These are phyloP conservation scores for Gopherus flavomarginatus DNA, from an alignment of 2,113 vertebrate genomes.

Conservation along the genomic window DNA sequence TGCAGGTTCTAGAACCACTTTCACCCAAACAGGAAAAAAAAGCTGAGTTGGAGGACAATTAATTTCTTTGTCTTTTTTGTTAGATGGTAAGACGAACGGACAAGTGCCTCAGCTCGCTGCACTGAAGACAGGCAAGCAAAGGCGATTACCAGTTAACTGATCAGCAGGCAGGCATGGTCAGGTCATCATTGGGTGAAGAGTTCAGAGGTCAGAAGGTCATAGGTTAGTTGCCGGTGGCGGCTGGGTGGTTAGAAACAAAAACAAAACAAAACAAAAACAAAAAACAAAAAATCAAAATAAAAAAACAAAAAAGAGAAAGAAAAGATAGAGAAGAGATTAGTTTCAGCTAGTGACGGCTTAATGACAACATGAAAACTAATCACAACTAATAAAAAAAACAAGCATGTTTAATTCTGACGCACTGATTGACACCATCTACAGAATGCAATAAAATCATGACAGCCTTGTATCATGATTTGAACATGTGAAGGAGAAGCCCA, in stretches of 20 bases:
- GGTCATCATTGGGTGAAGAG: conserved; percentile 99
- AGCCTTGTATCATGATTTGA: conserved; percentile 90
- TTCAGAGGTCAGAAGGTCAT: conserved; percentile 99
- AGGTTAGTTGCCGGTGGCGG: conserved; percentile 99
- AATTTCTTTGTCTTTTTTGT: conserved; percentile 88
- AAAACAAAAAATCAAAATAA: conserved; percentile 80
- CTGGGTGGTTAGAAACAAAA: conserved; percentile 97
- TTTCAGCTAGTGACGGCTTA: conserved; percentile 99
- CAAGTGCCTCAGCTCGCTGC: conserved; percentile 90
- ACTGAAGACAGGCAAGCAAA: conserved; percentile 91
- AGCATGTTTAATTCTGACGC: conserved; percentile 88
- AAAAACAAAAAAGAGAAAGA: conserved; percentile 84
- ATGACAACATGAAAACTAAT: conserved; percentile 99
- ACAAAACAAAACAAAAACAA: conserved; percentile 81
- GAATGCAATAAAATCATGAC: conserved; percentile 92
- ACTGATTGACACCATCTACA: conserved; percentile 88
- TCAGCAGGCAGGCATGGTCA: conserved; percentile 98
- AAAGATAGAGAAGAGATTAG: conserved; percentile 99
- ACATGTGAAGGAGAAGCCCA: conserved; percentile 85
- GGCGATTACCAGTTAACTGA: conserved; percentile 98
- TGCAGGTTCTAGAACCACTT: conserved; percentile 91
- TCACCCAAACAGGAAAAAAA: conserved; percentile 83
- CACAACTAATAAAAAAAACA: conserved; percentile 91
- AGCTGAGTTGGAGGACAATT: conserved; percentile 84
- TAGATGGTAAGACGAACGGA: conserved; percentile 91